Evolutionary conservation across 2,113 vertebrate species (phyloP).

Genomic region (Ctenomys sociabilis): DNA sequence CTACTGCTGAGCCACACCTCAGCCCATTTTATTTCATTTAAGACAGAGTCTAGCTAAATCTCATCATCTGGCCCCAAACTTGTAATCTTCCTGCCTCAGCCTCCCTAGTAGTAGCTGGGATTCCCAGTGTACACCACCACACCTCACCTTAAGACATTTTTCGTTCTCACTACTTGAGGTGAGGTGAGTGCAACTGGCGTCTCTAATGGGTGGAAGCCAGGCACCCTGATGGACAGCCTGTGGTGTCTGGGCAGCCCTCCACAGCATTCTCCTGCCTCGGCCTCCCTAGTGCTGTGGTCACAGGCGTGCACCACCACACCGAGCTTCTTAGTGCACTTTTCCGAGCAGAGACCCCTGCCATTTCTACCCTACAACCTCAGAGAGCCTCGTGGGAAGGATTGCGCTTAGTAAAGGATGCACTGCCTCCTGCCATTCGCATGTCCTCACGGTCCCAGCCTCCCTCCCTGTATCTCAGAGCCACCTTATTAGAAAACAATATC

Average conservation of each 20-base stretch:
- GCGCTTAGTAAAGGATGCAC: neutral
- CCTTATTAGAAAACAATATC: neutral
- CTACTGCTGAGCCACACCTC: neutral
- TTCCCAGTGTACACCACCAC: neutral
- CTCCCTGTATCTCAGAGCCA: neutral
- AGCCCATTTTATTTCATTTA: neutral
- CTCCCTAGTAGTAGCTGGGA: neutral
- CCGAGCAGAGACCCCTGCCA: neutral
- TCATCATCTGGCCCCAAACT: too few species aligned
- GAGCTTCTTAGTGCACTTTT: neutral
- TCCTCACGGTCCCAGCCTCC: neutral
- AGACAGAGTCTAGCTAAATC: neutral
- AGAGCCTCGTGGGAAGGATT: neutral
- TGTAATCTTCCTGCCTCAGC: neutral
- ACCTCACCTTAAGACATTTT: neutral
- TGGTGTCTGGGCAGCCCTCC: neutral
- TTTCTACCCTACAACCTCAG: neutral
- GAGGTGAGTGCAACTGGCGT: neutral
- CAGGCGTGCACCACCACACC: neutral
- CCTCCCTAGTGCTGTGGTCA: neutral
- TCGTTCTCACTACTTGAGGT: neutral
- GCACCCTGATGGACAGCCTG: too few species aligned
- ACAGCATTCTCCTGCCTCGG: neutral
- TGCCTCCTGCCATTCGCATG: neutral
- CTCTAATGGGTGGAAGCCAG: neutral